Evolutionary conservation across 2,113 vertebrate species (phyloP).

Genomic region (Merops nubicus): DNA sequence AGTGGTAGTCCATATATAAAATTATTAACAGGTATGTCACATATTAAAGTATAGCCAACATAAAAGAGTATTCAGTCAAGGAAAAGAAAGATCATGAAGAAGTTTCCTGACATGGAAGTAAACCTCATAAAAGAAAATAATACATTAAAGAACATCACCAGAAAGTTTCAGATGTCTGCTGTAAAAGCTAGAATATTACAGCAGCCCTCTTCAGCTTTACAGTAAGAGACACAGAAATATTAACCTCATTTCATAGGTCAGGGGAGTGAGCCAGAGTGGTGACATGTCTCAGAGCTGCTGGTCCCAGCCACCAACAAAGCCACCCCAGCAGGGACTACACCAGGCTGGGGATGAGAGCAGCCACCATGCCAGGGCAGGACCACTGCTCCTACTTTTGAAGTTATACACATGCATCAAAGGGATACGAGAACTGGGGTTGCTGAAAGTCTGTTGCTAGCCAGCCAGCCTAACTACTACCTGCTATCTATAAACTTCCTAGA

Average conservation of each 20-base stretch:
- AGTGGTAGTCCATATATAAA: neutral
- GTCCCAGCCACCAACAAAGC: neutral
- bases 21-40: neutral
- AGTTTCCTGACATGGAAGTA: neutral
- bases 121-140: neutral
- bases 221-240: neutral
- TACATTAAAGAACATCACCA: neutral
- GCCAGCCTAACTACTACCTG: neutral
- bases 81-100: neutral
- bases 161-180: neutral
- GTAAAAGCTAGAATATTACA: neutral
- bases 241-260: neutral
- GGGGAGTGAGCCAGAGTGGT: neutral
- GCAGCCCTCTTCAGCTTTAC: neutral
- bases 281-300: accelerated
- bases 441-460: neutral
- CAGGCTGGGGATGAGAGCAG: neutral
- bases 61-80: neutral
- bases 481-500: constrained; percentile 52
- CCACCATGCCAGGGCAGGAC: accelerated
- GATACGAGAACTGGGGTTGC: neutral
- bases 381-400: neutral
- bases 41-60: neutral
- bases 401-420: neutral
- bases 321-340: neutral